Percentiles rank a stretch among this genome's conserved stretches.
phyloP scores from a whole-genome alignment of 2,888 invertebrate species.

The Nysson spinosus region DNA sequence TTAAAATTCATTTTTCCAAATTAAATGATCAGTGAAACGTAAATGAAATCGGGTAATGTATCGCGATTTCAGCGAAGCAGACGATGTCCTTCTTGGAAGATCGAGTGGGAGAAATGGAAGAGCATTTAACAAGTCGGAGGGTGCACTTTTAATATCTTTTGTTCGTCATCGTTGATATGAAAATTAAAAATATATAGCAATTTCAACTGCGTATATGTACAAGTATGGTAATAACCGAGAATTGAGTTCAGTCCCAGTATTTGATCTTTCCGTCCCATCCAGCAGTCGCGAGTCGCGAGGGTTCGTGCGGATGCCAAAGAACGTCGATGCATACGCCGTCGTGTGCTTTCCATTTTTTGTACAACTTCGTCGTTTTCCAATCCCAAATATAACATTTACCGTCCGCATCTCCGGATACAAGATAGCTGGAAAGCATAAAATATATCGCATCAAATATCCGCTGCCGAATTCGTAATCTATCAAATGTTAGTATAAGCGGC shows the following conservation, averaged over 20 bases:
- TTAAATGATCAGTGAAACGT: too few species aligned
- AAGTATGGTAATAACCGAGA: slow-evolving; percentile 9
- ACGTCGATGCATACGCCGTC: slow-evolving; percentile 97
- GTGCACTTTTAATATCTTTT: not conserved
- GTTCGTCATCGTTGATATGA: not conserved
- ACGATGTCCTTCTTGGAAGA: too few species aligned
- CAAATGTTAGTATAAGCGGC: slow-evolving; percentile 42
- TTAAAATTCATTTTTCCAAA: too few species aligned
- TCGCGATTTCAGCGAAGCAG: too few species aligned
- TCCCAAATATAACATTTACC: slow-evolving; percentile 99
- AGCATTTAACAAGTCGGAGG: not conserved
- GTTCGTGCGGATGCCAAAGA: slow-evolving; percentile 99
- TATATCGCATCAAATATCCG: not conserved
- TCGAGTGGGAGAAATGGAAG: too few species aligned
- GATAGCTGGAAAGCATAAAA: slow-evolving; percentile 82
- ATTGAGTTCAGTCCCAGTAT: slow-evolving; percentile 92
- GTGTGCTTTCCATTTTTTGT: slow-evolving; percentile 99
- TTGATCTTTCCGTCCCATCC: slow-evolving; percentile 99
- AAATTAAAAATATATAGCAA: slow-evolving; percentile 10
- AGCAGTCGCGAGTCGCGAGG: slow-evolving; percentile 97
- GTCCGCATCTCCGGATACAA: slow-evolving; percentile 99
- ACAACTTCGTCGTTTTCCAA: slow-evolving; percentile 99
- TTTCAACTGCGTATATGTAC: slow-evolving; percentile 14
- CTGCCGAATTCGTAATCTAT: too few species aligned
- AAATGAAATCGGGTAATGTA: too few species aligned